Conservation (phyloP, 2,113 vertebrate species). For the Sinosuthora webbiana region DNA sequence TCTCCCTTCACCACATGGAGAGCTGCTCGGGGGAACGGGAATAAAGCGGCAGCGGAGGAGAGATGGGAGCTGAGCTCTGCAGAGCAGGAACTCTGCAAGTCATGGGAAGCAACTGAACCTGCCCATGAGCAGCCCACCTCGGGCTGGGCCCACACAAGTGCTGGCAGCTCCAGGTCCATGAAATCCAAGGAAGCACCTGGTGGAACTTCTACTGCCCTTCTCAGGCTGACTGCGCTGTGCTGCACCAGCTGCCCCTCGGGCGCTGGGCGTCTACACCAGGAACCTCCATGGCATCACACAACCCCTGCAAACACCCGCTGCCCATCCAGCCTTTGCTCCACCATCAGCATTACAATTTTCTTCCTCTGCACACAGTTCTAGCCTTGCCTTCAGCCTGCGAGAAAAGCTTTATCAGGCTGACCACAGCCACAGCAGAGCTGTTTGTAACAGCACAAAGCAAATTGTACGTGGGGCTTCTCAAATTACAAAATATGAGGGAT, state of each 20-base stretch:
- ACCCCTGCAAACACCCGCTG: not conserved
- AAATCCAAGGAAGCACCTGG: not conserved
- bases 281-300: not conserved
- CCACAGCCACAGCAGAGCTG: not conserved
- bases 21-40: not conserved
- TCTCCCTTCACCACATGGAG: not conserved
- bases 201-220: not conserved
- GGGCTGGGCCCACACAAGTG: not conserved
- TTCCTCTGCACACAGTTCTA: not conserved
- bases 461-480: accelerated
- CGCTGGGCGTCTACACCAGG: accelerated
- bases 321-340: not conserved
- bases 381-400: not conserved
- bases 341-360: not conserved
- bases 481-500: not conserved
- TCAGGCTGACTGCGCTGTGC: accelerated
- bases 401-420: not conserved
- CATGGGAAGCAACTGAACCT: not conserved
- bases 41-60: accelerated
- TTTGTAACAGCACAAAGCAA: not conserved
- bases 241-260: not conserved
- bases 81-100: not conserved
- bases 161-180: not conserved
- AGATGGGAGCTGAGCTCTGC: not conserved
- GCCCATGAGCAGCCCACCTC: not conserved